These are phyloP conservation scores for Illadopsis cleaveri DNA, from an alignment of 2,113 vertebrate species.

Conservation along the genomic window DNA sequence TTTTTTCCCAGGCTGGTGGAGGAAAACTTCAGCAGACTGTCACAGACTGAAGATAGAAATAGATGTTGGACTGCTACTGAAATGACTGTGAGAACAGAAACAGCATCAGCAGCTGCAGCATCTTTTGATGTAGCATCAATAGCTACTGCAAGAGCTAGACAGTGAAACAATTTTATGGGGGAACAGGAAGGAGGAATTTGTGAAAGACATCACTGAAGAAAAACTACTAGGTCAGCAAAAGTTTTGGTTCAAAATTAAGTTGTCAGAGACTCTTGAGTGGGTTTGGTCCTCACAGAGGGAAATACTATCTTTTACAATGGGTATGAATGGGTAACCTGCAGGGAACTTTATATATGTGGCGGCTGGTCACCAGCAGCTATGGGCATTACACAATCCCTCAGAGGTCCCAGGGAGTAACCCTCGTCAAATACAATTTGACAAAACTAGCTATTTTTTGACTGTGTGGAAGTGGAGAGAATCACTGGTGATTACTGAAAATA, in stretches of 20 bases:
- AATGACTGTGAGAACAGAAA: slow-evolving; percentile 36
- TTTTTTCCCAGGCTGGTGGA: slow-evolving; percentile 43
- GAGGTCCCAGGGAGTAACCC: background rate
- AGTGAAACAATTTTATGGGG: background rate
- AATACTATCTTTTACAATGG: background rate
- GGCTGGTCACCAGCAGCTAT: background rate
- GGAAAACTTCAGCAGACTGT: background rate
- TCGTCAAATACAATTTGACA: background rate
- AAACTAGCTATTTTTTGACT: background rate
- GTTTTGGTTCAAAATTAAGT: background rate
- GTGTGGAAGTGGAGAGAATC: background rate
- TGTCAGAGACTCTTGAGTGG: background rate
- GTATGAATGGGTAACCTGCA: background rate
- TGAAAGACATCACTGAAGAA: background rate
- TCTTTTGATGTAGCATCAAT: slow-evolving; percentile 39
- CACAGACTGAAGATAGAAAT: slow-evolving; percentile 25
- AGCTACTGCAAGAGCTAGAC: background rate
- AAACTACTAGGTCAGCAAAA: background rate
- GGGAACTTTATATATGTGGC: background rate
- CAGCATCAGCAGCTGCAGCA: slow-evolving; percentile 8
- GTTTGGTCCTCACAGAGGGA: background rate
- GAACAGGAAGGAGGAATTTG: background rate
- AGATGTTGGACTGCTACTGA: slow-evolving; percentile 27
- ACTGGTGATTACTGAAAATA: background rate
- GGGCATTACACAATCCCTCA: background rate